Evolutionary conservation across 1,140 invertebrate genomes (phyloP).

Genomic region (Heliconius congener): DNA sequence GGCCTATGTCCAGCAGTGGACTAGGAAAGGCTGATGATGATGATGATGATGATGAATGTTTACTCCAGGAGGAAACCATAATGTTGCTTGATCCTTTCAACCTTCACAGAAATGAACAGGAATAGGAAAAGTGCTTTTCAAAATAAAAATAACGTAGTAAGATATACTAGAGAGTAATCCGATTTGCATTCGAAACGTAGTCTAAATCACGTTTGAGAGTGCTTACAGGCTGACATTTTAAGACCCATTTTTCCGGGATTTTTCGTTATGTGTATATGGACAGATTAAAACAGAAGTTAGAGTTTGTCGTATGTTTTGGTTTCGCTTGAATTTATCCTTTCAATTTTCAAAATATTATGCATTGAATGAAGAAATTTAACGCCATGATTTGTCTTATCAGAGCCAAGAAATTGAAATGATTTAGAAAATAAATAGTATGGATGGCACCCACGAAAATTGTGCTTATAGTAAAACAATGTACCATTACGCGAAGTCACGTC

Average conservation of each 20-base stretch:
- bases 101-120: conserved; percentile 10
- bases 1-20: too few species aligned
- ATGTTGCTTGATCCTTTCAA: conserved; percentile 24
- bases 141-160: conserved; percentile 31
- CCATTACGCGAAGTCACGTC: too few species aligned
- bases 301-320: not conserved
- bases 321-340: too few species aligned
- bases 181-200: conserved; percentile 30
- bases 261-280: conserved; percentile 3
- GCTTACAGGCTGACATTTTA: conserved; percentile 28
- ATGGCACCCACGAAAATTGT: too few species aligned
- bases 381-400: too few species aligned
- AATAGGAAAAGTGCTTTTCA: conserved; percentile 14
- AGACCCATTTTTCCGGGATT: conserved; percentile 2
- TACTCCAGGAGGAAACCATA: conserved; percentile 22
- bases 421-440: too few species aligned
- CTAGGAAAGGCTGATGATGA: too few species aligned
- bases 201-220: conserved; percentile 30
- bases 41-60: too few species aligned
- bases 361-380: too few species aligned
- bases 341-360: too few species aligned
- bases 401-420: too few species aligned
- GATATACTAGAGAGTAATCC: conserved; percentile 31
- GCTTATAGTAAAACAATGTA: too few species aligned
- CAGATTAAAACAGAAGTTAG: not conserved